Evolutionary conservation across 1,140 invertebrate genomes (phyloP).

Genomic region (Adelges cooleyi): DNA sequence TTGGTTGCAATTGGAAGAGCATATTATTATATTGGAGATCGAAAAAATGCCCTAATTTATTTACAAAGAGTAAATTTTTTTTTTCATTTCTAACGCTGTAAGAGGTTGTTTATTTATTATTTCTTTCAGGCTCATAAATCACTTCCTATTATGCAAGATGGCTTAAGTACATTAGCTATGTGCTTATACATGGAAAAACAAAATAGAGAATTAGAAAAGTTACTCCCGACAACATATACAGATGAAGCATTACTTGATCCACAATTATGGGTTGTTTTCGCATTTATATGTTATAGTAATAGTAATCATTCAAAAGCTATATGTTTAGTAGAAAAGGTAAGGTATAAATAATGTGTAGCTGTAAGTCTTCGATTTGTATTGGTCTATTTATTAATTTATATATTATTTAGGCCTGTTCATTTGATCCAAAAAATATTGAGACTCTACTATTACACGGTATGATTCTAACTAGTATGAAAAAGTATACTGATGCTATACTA

Average conservation of each 20-base stretch:
- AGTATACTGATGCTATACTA: constrained; percentile 54
- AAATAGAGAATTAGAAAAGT: constrained; percentile 22
- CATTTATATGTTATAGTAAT: constrained; percentile 30
- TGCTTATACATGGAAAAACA: constrained; percentile 25
- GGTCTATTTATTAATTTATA: constrained; percentile 13
- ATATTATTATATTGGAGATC: constrained; percentile 50
- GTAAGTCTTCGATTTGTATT: too few species aligned
- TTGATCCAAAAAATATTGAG: constrained; percentile 50
- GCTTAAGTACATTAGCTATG: constrained; percentile 14
- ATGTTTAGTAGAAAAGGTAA: constrained; percentile 41
- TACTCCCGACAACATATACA: constrained; percentile 14
- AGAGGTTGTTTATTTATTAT: neutral
- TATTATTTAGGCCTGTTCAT: constrained; percentile 39
- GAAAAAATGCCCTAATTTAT: constrained; percentile 41
- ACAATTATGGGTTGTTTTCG: constrained; percentile 34
- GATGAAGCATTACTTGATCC: constrained; percentile 17
- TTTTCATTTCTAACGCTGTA: constrained; percentile 30
- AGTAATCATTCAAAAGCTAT: constrained; percentile 30
- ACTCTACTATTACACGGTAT: constrained; percentile 57
- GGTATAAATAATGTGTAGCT: too few species aligned
- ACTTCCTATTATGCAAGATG: constrained; percentile 5
- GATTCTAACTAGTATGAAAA: constrained; percentile 58
- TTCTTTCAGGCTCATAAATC: neutral
- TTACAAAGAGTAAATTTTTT: constrained; percentile 41
- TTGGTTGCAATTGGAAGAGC: constrained; percentile 53